Evolutionary conservation across 1,140 invertebrate genomes (phyloP).

Genomic region (Rhynchophorus ferrugineus): DNA sequence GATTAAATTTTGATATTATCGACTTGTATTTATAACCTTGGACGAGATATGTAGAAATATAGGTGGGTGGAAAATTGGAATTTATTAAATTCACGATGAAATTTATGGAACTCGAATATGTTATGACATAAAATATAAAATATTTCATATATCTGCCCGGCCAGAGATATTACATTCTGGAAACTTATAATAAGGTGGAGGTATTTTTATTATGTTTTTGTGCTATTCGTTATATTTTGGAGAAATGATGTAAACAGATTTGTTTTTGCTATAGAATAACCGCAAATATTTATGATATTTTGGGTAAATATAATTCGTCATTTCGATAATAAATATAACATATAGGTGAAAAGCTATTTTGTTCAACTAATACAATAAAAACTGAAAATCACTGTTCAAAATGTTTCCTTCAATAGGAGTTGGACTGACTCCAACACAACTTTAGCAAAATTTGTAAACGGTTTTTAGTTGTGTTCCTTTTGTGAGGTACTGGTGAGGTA

Average conservation of each 20-base stretch:
- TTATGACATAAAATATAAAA: conserved; percentile 14
- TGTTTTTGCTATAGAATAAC: too few species aligned
- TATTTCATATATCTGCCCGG: conserved; percentile 14
- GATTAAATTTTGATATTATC: conserved; percentile 27
- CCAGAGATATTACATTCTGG: conserved; percentile 18
- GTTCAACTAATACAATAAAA: too few species aligned
- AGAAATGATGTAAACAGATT: neutral
- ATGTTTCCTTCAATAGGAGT: too few species aligned
- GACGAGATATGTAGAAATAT: conserved; percentile 19
- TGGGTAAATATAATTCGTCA: too few species aligned
- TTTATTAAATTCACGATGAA: conserved; percentile 19
- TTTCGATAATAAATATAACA: too few species aligned
- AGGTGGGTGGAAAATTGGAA: conserved; percentile 19
- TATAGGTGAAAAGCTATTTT: too few species aligned
- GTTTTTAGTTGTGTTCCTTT: too few species aligned
- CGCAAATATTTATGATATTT: too few species aligned
- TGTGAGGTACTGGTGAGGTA: too few species aligned
- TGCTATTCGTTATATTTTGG: neutral
- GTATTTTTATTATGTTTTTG: conserved; percentile 3
- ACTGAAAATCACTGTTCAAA: too few species aligned
- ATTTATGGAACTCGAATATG: conserved; percentile 20
- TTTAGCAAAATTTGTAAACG: too few species aligned
- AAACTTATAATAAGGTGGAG: conserved; percentile 12
- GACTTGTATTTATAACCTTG: conserved; percentile 19
- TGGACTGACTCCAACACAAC: too few species aligned